Percentiles rank a stretch among this genome's conserved stretches.
These are phyloP conservation scores for Drosophila lacertosa DNA, from an alignment of 1,140 invertebrate genomes.

Conservation along the genomic window DNA sequence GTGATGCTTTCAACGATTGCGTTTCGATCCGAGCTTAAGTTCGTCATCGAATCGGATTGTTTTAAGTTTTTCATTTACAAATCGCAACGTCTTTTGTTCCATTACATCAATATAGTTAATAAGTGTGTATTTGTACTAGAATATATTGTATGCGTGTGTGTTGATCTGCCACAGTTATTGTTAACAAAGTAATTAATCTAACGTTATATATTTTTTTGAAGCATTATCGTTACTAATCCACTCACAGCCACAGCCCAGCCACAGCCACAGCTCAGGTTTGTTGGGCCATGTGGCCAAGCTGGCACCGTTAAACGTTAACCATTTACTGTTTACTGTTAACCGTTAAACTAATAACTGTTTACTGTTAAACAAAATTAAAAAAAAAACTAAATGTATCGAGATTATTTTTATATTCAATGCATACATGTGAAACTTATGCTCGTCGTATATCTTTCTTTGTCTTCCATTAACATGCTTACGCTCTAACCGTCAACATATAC, in stretches of 20 bases:
- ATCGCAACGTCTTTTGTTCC: background rate
- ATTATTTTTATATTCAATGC: constrained; percentile 43
- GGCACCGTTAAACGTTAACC: constrained; percentile 42
- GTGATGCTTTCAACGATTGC: constrained; percentile 19
- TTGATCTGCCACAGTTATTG: constrained; percentile 26
- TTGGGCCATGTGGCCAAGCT: constrained; percentile 49
- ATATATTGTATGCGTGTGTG: constrained; percentile 7
- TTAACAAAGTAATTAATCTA: constrained; percentile 35
- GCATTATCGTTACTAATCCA: constrained; percentile 50
- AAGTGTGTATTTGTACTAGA: background rate
- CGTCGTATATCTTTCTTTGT: constrained; percentile 83
- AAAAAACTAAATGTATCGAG: constrained; percentile 7
- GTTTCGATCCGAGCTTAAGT: constrained; percentile 14
- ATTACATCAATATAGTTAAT: background rate
- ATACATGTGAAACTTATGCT: constrained; percentile 79
- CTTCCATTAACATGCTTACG: constrained; percentile 79
- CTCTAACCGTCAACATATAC: constrained; percentile 58
- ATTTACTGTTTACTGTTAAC: constrained; percentile 42
- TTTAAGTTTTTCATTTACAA: constrained; percentile 1
- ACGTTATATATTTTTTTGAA: constrained; percentile 33
- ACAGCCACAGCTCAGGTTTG: constrained; percentile 52
- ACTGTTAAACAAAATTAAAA: constrained; percentile 18
- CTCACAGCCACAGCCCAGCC: constrained; percentile 43
- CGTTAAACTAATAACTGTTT: constrained; percentile 25
- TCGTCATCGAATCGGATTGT: background rate